These are phyloP conservation scores for Notodonta dromedarius DNA, from an alignment of 2,888 invertebrate species.

Conservation along the genomic window DNA sequence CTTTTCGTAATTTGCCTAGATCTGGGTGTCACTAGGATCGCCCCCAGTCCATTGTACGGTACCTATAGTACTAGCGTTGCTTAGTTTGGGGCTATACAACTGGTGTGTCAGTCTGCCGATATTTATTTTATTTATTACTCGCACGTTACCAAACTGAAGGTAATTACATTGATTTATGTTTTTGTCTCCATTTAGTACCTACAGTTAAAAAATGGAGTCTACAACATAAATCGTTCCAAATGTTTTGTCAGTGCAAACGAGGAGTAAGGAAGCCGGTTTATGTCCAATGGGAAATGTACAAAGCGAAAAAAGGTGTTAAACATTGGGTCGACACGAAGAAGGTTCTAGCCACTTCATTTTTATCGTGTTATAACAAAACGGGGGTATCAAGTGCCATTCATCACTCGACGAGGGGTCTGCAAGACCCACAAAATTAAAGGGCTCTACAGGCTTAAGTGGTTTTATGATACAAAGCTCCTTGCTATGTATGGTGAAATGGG, in stretches of 20 bases:
- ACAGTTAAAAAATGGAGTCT: background rate
- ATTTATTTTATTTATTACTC: too few species aligned
- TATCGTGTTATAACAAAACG: slow-evolving; percentile 2
- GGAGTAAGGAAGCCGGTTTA: background rate
- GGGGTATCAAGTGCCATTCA: slow-evolving; percentile 12
- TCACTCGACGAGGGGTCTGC: slow-evolving; percentile 11
- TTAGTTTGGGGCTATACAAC: too few species aligned
- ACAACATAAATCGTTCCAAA: background rate
- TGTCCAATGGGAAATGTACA: background rate
- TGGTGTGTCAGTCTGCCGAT: too few species aligned
- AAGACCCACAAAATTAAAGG: slow-evolving; percentile 14
- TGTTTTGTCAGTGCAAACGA: background rate
- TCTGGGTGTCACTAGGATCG: too few species aligned
- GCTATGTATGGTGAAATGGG: background rate
- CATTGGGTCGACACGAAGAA: slow-evolving; percentile 3
- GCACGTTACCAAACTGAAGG: too few species aligned
- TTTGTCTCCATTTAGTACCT: background rate
- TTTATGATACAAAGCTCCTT: slow-evolving; percentile 4
- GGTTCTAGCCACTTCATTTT: slow-evolving; percentile 1
- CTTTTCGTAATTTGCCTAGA: too few species aligned
- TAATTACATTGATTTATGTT: too few species aligned
- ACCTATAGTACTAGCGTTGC: too few species aligned
- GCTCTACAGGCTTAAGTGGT: slow-evolving; percentile 7
- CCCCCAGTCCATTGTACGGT: too few species aligned
- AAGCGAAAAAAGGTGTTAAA: background rate